Percentiles rank a stretch among this genome's conserved stretches.
These are phyloP conservation scores for Watsonalla cultraria DNA, from an alignment of 2,888 invertebrate species.

Conservation along the genomic window DNA sequence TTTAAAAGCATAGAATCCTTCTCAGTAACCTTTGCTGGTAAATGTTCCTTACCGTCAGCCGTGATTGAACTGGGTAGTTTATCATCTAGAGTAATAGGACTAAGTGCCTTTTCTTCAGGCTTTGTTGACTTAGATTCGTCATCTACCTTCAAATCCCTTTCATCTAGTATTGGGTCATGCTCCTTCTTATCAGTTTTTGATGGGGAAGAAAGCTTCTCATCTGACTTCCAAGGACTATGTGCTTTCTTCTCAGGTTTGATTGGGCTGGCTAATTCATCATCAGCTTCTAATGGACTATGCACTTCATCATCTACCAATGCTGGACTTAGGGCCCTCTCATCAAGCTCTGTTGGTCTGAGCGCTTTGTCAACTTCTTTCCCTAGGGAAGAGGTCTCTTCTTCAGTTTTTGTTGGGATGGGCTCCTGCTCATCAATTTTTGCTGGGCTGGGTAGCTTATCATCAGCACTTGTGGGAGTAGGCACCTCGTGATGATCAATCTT, in stretches of 20 bases:
- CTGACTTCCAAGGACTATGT: too few relatives aligned
- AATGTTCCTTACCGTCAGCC: slow-evolving; percentile 4
- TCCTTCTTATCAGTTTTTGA: slow-evolving; percentile 3
- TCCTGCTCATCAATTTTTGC: slow-evolving; percentile 1
- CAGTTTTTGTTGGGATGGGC: neutral
- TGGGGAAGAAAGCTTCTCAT: slow-evolving; percentile 1
- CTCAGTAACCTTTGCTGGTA: slow-evolving; percentile 2
- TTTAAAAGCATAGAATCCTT: slow-evolving; percentile 3
- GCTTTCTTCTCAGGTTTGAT: too few relatives aligned
- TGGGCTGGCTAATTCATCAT: too few relatives aligned
- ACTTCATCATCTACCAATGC: slow-evolving; percentile 5
- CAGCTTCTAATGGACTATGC: neutral
- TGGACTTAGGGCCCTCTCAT: slow-evolving; percentile 11
- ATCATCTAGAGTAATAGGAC: slow-evolving; percentile 1
- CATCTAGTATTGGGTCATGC: slow-evolving; percentile 2
- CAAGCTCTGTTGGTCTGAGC: slow-evolving; percentile 5
- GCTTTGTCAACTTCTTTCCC: slow-evolving; percentile 8
- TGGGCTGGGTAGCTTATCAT: slow-evolving; percentile 5
- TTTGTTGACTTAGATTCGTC: neutral
- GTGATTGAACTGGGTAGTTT: slow-evolving; percentile 8
- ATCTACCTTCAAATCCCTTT: slow-evolving; percentile 4
- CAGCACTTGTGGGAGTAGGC: slow-evolving; percentile 5
- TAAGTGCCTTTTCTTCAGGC: slow-evolving; percentile 6
- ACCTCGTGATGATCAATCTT: slow-evolving; percentile 7
- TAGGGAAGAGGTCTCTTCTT: slow-evolving; percentile 10